Base-by-base conservation (phyloP, 2,888 invertebrate genomes). In the Aleiodes alternator region DNA sequence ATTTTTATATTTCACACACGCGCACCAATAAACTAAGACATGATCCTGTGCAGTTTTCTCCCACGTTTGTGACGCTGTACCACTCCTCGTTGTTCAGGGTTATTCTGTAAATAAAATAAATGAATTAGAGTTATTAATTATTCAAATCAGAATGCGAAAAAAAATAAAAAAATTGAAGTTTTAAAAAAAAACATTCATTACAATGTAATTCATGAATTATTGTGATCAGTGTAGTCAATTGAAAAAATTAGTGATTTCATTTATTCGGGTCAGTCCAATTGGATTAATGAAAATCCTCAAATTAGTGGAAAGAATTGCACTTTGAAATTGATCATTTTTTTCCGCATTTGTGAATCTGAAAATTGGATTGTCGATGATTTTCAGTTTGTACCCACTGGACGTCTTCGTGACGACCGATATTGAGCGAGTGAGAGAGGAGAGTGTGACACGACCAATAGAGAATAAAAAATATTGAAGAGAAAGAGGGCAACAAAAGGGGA, bases 21-120 rank as follows among this genome's bases (percentile, higher is more conserved):
- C 76, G 77, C 79, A 77, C 78, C 71, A 75, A 70, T 68, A 71
- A 71, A 71, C 70, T 76, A 31, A 61, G 55, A 34, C 48, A 77
- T 72, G 73, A 70, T 69, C 50, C 75, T 50, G 59, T 69, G 55
- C 59, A 50, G 50, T 56, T 70, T 76, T 56, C 68, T 73, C 56
- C 61, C 69, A 55, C 57, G 61, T 69, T 77, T 72, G 71, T 57
- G 59, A 55, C 29, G 69, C 53, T 74, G 14, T 48, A 48, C 74
- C 59, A 59, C 55, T 70, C 48, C 72, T 57, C 64, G 72, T 69
- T 70, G 57, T 66, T 66, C 73, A 72, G 76, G 61, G 53, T 59
- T 61, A 38, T 70, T 75, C 78, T 78, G 78, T 61, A 38, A 76
- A 77, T 70, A 69, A 71, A 66, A 76, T 31, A 69, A 57, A 38